phyloP scores from a whole-genome alignment of 2,113 vertebrate species.

The Oncorhynchus masou region DNA sequence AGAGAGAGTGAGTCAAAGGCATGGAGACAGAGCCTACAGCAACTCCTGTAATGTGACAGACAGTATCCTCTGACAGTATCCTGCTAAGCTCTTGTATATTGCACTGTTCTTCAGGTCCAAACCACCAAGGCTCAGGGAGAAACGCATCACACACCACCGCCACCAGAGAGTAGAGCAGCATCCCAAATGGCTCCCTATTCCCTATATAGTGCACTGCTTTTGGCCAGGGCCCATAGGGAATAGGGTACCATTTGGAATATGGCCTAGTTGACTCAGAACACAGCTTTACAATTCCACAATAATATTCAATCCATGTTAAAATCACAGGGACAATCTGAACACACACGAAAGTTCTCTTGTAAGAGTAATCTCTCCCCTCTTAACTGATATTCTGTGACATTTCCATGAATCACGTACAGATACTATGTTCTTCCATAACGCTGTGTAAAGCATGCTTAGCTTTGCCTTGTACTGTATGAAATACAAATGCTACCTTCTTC shows the following conservation, averaged over 20 bases:
- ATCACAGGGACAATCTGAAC: slow-evolving; percentile 1
- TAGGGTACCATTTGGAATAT: too few relatives aligned
- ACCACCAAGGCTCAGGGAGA: slow-evolving; percentile 5
- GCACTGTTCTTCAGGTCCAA: slow-evolving; percentile 52
- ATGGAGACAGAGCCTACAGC: too few relatives aligned
- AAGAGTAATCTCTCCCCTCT: slow-evolving; percentile 55
- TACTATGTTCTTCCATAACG: slow-evolving; percentile 14
- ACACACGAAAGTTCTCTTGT: not conserved
- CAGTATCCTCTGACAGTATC: slow-evolving; percentile 63
- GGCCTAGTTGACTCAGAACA: not conserved
- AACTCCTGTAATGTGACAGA: slow-evolving; percentile 60
- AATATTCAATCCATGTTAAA: not conserved
- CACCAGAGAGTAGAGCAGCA: not conserved
- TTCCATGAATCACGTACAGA: slow-evolving; percentile 56
- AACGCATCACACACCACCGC: slow-evolving; percentile 46
- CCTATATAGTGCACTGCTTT: too few relatives aligned
- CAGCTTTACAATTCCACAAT: not conserved
- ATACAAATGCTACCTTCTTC: not conserved
- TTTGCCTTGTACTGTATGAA: not conserved
- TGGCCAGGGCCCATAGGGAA: too few relatives aligned
- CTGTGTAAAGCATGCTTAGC: slow-evolving; percentile 13
- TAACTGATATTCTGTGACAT: slow-evolving; percentile 71
- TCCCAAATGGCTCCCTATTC: too few relatives aligned
- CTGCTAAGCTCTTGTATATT: slow-evolving; percentile 70
- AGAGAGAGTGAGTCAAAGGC: too few relatives aligned